A percentile compares a stretch with the other conserved stretches of the same genome.
Evolutionary conservation across 2,888 invertebrate genomes (phyloP).

Genomic region (Acrobasis suavella): DNA sequence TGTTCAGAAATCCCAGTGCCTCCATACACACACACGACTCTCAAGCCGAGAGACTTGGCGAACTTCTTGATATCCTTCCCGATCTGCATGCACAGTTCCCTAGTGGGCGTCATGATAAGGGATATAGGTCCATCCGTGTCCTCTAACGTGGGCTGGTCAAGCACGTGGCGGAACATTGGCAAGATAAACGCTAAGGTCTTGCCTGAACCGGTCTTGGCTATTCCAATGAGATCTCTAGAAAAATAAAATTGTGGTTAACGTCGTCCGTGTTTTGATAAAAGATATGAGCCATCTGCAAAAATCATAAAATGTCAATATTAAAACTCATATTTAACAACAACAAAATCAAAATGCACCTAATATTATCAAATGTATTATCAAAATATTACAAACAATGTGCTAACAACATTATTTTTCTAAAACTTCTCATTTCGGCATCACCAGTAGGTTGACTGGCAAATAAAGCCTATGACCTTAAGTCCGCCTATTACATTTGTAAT

Average conservation of each 20-base stretch:
- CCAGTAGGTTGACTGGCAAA: too few species aligned
- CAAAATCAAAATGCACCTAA: too few species aligned
- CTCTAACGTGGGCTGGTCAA: constrained; percentile 96
- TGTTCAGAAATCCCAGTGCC: constrained; percentile 98
- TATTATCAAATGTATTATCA: too few species aligned
- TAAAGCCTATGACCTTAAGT: too few species aligned
- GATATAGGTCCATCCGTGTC: constrained; percentile 98
- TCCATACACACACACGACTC: constrained; percentile 98
- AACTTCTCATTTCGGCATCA: too few species aligned
- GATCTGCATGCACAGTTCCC: constrained; percentile 99
- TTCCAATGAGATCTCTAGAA: constrained; percentile 94
- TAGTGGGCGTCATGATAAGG: constrained; percentile 98
- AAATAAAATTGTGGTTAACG: not conserved
- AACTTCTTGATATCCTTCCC: constrained; percentile 98
- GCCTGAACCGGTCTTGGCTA: constrained; percentile 99
- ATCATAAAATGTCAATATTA: too few species aligned
- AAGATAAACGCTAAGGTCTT: constrained; percentile 98
- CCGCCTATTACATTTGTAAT: too few species aligned
- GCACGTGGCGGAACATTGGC: constrained; percentile 97
- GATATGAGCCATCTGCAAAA: too few species aligned
- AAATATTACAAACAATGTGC: too few species aligned
- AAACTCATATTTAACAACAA: too few species aligned
- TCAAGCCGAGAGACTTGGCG: constrained; percentile 91
- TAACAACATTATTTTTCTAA: too few species aligned
- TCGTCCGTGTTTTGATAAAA: too few species aligned